A percentile compares a stretch with the other conserved stretches of the same genome.
Conservation (phyloP, 1,140 invertebrate genomes). For the Idris sp. region DNA sequence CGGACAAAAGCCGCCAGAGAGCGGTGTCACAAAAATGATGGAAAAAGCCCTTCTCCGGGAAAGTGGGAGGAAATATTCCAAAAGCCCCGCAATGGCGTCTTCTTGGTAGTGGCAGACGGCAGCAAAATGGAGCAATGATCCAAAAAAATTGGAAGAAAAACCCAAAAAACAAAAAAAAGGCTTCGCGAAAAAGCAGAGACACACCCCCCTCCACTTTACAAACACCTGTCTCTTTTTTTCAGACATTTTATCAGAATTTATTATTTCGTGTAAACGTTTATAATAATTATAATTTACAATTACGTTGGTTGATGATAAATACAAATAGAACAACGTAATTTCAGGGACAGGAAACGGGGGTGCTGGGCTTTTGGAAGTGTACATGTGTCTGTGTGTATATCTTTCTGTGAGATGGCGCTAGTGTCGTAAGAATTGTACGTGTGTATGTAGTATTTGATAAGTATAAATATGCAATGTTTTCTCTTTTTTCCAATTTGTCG, state of each 20-base stretch:
- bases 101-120: neutral
- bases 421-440: slow-evolving; percentile 17
- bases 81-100: slow-evolving; percentile 23
- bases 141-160: too few relatives aligned
- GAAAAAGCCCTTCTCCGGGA: slow-evolving; percentile 13
- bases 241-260: slow-evolving; percentile 78
- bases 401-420: slow-evolving; percentile 33
- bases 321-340: slow-evolving; percentile 77
- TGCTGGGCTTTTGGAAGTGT: slow-evolving; percentile 59
- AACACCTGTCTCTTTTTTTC: slow-evolving; percentile 23
- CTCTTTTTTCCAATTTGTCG: slow-evolving; percentile 19
- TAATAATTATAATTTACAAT: slow-evolving; percentile 80
- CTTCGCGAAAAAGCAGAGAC: slow-evolving; percentile 21
- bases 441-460: slow-evolving; percentile 1
- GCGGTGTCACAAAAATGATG: neutral
- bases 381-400: slow-evolving; percentile 18
- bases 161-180: slow-evolving; percentile 2
- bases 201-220: slow-evolving; percentile 12
- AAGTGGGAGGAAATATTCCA: slow-evolving; percentile 14
- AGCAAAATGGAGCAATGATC: slow-evolving; percentile 2
- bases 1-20: neutral
- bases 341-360: slow-evolving; percentile 62
- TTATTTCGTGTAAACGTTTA: slow-evolving; percentile 79
- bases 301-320: slow-evolving; percentile 79
- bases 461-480: slow-evolving; percentile 7